Percentiles rank a stretch among this genome's conserved stretches.
phyloP scores from a whole-genome alignment of 2,113 vertebrate species.

The Hiodon tergisus region DNA sequence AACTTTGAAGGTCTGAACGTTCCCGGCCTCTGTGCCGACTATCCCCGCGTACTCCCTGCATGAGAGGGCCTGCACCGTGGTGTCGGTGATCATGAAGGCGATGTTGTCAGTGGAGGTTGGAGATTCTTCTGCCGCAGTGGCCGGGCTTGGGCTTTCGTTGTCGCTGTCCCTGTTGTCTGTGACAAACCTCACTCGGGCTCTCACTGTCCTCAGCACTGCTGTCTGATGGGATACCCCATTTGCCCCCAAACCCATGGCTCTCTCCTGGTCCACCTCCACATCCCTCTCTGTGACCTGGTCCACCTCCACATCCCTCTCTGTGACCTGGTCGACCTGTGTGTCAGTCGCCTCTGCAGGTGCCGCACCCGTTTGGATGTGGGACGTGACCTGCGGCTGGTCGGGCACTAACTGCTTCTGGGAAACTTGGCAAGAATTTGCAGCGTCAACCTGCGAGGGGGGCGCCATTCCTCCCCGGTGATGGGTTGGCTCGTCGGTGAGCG shows the following conservation, averaged over 20 bases:
- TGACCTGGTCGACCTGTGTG: no score
- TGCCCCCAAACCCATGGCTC: not conserved
- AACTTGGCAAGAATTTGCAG: constrained; percentile 66
- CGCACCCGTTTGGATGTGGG: not conserved
- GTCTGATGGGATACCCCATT: not conserved
- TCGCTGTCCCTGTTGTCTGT: constrained; percentile 48
- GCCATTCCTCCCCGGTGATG: constrained; percentile 49
- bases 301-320: no score
- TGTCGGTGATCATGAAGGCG: constrained; percentile 94
- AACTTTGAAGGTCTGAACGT: constrained; percentile 84
- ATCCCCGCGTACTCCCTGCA: constrained; percentile 86
- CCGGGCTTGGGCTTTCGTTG: constrained; percentile 56
- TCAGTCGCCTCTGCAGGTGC: no score
- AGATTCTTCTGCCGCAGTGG: constrained; percentile 68
- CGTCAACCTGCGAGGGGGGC: constrained; percentile 65
- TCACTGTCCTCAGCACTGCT: constrained; percentile 37
- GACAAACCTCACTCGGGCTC: constrained; percentile 9
- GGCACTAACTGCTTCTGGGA: constrained; percentile 50
- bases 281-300: no score
- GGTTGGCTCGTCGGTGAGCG: constrained; percentile 45
- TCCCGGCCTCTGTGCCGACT: constrained; percentile 75
- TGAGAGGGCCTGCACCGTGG: constrained; percentile 82
- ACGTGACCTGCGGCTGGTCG: constrained; percentile 40
- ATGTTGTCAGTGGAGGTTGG: constrained; percentile 78
- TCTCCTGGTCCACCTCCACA: constrained; percentile 11